phyloP scores from a whole-genome alignment of 2,113 vertebrate species.

The Phaethon lepturus region DNA sequence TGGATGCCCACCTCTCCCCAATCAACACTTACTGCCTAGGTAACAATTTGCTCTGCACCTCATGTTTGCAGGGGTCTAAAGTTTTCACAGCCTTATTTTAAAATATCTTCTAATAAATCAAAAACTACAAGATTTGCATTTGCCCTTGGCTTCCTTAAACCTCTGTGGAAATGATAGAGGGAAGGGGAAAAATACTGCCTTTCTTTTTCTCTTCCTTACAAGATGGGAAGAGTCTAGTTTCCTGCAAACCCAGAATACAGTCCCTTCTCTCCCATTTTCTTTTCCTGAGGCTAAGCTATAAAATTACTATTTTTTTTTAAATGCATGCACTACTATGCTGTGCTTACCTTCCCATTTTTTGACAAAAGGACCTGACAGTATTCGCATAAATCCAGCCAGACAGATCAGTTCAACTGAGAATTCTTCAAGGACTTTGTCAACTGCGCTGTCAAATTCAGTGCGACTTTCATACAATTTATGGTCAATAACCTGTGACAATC shows the following conservation, averaged over 20 bases:
- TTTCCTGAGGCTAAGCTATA: background rate
- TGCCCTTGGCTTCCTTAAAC: background rate
- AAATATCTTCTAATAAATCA: background rate
- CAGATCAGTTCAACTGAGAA: slow-evolving; percentile 90
- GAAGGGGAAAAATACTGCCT: background rate
- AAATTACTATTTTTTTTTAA: background rate
- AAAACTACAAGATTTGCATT: background rate
- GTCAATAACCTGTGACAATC: slow-evolving; percentile 83
- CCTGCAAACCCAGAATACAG: background rate
- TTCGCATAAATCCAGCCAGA: slow-evolving; percentile 97
- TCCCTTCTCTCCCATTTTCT: background rate
- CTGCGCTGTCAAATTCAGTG: slow-evolving; percentile 85
- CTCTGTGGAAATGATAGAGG: background rate
- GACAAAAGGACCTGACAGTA: slow-evolving; percentile 91
- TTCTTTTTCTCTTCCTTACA: background rate
- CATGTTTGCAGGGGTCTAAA: background rate
- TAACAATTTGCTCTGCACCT: background rate
- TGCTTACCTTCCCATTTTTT: slow-evolving; percentile 91
- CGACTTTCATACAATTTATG: slow-evolving; percentile 90
- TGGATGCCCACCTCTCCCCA: background rate
- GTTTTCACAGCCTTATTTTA: background rate
- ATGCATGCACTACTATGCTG: background rate
- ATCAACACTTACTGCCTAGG: background rate
- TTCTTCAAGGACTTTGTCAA: slow-evolving; percentile 87
- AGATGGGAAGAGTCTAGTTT: background rate